Base-by-base conservation (phyloP, 2,113 vertebrate species). In the Rhinolophus ferrumequinum region DNA sequence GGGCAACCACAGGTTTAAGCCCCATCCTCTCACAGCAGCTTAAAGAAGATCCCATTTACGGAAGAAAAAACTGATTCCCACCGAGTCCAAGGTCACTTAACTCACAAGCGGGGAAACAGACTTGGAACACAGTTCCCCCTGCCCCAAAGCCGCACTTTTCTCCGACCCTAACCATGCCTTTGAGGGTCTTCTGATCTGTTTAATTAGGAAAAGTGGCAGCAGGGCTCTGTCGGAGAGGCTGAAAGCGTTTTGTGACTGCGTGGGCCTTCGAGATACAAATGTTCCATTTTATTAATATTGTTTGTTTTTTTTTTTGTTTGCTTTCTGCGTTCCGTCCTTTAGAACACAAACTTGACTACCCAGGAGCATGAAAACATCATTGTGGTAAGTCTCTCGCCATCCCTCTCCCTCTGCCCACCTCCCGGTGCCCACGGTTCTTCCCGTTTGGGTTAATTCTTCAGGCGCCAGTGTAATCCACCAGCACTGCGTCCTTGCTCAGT, bases 331-430 rank as follows among this genome's bases (percentile, higher is more conserved):
- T 88, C 75, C 8, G 67, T 64, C 96, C 94, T 98, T 98, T 77
- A 99, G 99, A 99, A 99, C 98, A 99, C 99, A 91, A 99, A 99
- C 97, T 99, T 99, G 98, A 99, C 99, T 94, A 97, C 99, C 98
- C 99, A 99, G 98, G 99, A 99, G 97, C 99, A 99, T 3, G 99
- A 99, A 98, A 99, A 99, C 99, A 99, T 99, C 98, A 99, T 99
- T 73, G 99, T 99, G 99, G 99, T 99, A 98, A 99, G 99, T 99
- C 41, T 81, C 69, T 10, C 5, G 14, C 6, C 0, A 3, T 2
- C 66, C 11, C 5, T 9, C 10, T 11, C 8, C 64, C 77, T 3
- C 15, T 44, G 6, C 3, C 2, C 28, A 0, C 19, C 5, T 15
- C 58, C 56, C 0, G 0, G 10, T 19, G 11, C n/a, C 67, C 28